phyloP scores from a whole-genome alignment of 2,888 invertebrate genomes.

The Brachynemurus nebulosus region DNA sequence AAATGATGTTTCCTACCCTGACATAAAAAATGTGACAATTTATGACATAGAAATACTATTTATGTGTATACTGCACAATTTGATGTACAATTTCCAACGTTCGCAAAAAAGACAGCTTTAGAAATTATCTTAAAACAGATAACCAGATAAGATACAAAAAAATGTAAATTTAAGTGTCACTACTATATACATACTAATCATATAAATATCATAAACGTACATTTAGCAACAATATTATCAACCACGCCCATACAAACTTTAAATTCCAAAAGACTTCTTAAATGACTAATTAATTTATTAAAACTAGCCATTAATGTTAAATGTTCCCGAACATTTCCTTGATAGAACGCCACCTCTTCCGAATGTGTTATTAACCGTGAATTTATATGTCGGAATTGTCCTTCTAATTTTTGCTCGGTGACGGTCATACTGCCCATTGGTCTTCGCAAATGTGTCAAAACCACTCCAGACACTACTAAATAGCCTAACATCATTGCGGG shows the following conservation, averaged over 20 bases:
- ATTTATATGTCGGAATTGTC: conserved; percentile 94
- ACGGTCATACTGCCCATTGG: conserved; percentile 85
- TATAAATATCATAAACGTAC: conserved; percentile 36
- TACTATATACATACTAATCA: not conserved
- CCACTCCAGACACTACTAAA: conserved; percentile 69
- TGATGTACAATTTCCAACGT: too few species aligned
- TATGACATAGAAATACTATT: too few species aligned
- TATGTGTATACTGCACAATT: too few species aligned
- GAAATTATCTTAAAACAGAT: too few species aligned
- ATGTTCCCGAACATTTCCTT: conserved; percentile 78
- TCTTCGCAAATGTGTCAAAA: conserved; percentile 73
- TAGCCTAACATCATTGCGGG: conserved; percentile 82
- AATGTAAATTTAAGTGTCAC: too few species aligned
- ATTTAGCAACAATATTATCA: conserved; percentile 94
- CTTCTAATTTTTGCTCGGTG: conserved; percentile 92
- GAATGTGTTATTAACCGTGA: conserved; percentile 93
- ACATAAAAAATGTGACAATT: too few species aligned
- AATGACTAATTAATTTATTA: conserved; percentile 71
- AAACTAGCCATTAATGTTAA: conserved; percentile 78
- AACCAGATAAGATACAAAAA: not conserved
- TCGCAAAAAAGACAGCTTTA: too few species aligned
- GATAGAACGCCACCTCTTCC: conserved; percentile 80
- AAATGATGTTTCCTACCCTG: too few species aligned
- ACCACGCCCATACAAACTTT: conserved; percentile 83
- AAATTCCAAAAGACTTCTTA: conserved; percentile 79